A percentile compares a stretch with the other conserved stretches of the same genome.
phyloP scores from a whole-genome alignment of 2,888 invertebrate genomes.

The Rotaria magnacalcarata region DNA sequence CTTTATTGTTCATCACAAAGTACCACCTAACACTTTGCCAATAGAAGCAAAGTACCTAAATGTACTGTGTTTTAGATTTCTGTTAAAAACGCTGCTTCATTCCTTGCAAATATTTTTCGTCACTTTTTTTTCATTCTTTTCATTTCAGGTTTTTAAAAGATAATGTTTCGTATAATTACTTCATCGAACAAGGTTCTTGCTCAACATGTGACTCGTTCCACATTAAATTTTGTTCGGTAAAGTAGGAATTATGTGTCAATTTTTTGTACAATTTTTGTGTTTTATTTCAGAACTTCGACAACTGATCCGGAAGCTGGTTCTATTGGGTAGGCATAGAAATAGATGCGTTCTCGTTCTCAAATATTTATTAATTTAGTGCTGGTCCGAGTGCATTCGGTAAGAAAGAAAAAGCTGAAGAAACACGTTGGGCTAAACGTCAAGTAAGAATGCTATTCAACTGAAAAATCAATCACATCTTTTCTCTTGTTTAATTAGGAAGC shows the following conservation, averaged over 20 bases:
- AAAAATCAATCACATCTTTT: neutral
- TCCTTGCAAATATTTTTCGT: too few relatives aligned
- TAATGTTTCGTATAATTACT: neutral
- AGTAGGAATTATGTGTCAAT: neutral
- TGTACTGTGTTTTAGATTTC: too few relatives aligned
- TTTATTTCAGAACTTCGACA: neutral
- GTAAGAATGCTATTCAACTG: neutral
- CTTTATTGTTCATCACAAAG: too few relatives aligned
- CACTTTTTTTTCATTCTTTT: neutral
- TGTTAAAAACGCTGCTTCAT: too few relatives aligned
- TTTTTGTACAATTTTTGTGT: neutral
- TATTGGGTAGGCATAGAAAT: neutral
- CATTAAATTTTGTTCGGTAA: neutral
- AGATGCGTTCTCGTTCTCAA: too few relatives aligned
- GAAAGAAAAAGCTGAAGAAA: neutral
- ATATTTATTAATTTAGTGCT: neutral
- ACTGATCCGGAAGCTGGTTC: neutral
- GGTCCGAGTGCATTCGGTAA: neutral
- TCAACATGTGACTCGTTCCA: neutral
- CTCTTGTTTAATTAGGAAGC: neutral
- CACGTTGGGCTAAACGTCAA: neutral
- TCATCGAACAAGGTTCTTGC: neutral
- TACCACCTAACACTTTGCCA: too few relatives aligned
- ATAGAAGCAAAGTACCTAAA: too few relatives aligned
- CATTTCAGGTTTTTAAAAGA: neutral